Conservation (phyloP, 2,888 invertebrate species). For the Actias luna region DNA sequence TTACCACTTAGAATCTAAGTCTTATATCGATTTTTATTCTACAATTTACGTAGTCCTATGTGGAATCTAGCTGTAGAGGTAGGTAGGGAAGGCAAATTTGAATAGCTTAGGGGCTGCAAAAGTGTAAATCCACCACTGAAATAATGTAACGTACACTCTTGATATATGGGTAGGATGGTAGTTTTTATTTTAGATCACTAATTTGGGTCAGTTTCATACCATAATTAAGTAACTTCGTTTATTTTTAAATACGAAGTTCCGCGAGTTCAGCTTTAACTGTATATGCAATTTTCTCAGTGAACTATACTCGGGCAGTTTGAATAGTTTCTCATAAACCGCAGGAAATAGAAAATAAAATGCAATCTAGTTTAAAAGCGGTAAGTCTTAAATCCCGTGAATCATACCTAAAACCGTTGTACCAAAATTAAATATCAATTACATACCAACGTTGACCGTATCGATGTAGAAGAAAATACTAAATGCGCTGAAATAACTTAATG, state of each 20-base stretch:
- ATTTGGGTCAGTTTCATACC: background rate
- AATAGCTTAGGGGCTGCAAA: too few species aligned
- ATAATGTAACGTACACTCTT: too few species aligned
- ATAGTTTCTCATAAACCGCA: background rate
- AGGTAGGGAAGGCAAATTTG: too few species aligned
- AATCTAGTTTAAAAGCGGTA: background rate
- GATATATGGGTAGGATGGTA: too few species aligned
- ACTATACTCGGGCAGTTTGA: background rate
- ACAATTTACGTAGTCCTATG: too few species aligned
- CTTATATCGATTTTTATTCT: too few species aligned
- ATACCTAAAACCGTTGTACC: background rate
- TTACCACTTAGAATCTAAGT: too few species aligned
- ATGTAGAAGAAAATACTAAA: background rate
- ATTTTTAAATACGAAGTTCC: background rate
- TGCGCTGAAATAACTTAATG: background rate
- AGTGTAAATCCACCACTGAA: too few species aligned
- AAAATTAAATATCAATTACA: background rate
- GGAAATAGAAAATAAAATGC: background rate
- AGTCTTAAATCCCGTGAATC: background rate
- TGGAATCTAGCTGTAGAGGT: too few species aligned
- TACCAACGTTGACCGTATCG: background rate
- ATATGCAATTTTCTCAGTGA: background rate
- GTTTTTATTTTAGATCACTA: background rate
- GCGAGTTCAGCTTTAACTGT: background rate
- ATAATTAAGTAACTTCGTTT: background rate